Evolutionary conservation across 2,888 invertebrate genomes (phyloP), one percentile per base, ranked within the genome.

Genomic region (Oscheius onirici): DNA sequence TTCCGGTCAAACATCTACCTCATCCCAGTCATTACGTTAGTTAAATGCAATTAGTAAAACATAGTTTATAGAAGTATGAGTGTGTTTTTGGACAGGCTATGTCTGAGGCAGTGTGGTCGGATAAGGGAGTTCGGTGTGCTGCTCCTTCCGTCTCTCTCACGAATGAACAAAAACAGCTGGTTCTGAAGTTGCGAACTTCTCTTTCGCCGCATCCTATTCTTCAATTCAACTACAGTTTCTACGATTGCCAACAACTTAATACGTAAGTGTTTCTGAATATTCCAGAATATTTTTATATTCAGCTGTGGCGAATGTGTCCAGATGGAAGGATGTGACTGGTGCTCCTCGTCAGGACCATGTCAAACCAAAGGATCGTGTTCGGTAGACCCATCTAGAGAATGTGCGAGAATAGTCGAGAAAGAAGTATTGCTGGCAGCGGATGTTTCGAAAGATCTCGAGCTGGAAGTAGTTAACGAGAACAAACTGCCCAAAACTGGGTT

Each of bases 141-240:
- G 76, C 84, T 11, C 80, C 78, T 5, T 2, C 34, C 15, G 40
- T 80, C 11, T 20, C 34, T 22, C 52, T 40, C n/a, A 41, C 49
- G 1, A 10, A 15, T 10, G 51, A 13, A 28, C 13, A 20, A 13
- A 22, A 52, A 6, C 3, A 17, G n/a, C 24, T 40, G 17, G 41
- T 52, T 15, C 41, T 69, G 61, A 57, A 78, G 15, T 49, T 81
- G 13, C 66, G 72, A 26, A 79, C 81, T 0, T 77, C 76, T 0
- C 63, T 74, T 1, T 74, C 77, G n/a, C 52, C 51, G 5, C 74
- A 75, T 2, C 74, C 77, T 3, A 83, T 84, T 40, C 71, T 79
- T 43, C 66, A 71, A 10, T 79, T 80, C 24, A 84, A 85, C 61
- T 88, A 89, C 69, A 80, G 79, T 8, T 79, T 87, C 66, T 87